A percentile compares a stretch with the other conserved stretches of the same genome.
Evolutionary conservation across 2,113 vertebrate species (phyloP).

Genomic region (Theristicus caerulescens): DNA sequence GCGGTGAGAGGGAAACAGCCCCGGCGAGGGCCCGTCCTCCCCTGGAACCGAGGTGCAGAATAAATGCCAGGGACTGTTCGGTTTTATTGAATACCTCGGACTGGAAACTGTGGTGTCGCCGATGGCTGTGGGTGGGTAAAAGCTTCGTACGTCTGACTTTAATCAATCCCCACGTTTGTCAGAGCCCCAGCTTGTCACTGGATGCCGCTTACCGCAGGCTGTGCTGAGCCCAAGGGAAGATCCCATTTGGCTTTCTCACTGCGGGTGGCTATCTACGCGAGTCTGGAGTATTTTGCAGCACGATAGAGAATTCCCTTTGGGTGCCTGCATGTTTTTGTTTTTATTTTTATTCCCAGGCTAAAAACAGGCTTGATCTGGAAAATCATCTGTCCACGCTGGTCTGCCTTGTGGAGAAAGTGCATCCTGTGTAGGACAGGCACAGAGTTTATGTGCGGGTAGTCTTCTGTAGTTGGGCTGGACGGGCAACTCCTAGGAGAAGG

Average conservation of each 20-base stretch:
- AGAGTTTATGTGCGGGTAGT: neutral
- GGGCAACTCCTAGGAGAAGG: neutral
- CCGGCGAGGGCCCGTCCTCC: accelerated
- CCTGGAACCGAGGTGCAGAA: neutral
- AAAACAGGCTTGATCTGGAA: neutral
- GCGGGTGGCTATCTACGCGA: accelerated
- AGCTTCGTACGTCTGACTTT: neutral
- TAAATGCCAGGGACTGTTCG: neutral
- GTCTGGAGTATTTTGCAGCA: neutral
- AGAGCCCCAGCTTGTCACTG: neutral
- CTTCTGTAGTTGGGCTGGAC: neutral
- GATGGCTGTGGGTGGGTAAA: neutral
- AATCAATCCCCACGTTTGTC: neutral
- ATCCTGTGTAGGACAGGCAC: neutral
- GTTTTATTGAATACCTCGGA: neutral
- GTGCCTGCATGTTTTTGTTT: neutral
- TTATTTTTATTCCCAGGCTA: neutral
- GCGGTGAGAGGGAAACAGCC: neutral
- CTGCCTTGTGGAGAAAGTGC: neutral
- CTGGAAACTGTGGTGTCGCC: neutral
- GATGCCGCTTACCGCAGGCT: neutral
- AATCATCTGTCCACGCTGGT: neutral
- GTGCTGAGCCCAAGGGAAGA: neutral
- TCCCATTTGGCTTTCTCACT: neutral
- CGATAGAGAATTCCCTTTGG: neutral